Percentiles rank a stretch among this genome's conserved stretches.
phyloP scores from a whole-genome alignment of 1,140 invertebrate genomes.

The Drosophila bocki region DNA sequence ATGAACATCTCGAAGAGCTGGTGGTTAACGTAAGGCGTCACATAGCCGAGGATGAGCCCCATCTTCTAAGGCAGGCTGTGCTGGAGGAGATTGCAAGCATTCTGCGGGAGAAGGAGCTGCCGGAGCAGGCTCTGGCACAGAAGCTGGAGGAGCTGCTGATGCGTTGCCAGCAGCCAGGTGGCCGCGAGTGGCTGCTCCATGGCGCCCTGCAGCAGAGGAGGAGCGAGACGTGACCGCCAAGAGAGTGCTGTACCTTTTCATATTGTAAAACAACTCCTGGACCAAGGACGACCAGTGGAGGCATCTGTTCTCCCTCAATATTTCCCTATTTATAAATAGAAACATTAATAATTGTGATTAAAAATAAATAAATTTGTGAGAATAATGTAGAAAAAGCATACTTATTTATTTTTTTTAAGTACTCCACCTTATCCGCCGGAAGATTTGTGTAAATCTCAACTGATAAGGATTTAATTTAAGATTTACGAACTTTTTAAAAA shows the following conservation, averaged over 20 bases:
- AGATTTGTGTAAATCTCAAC: conserved; percentile 6
- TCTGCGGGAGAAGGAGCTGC: conserved; percentile 19
- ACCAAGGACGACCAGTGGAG: conserved; percentile 7
- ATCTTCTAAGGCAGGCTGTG: conserved; percentile 58
- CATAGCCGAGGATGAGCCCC: conserved; percentile 86
- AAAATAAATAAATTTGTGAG: conserved; percentile 8
- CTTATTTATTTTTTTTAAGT: neutral
- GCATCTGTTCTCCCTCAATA: neutral
- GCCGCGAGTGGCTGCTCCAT: conserved; percentile 61
- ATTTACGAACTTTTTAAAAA: conserved; percentile 9
- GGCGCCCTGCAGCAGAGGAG: conserved; percentile 34
- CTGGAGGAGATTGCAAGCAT: conserved; percentile 47
- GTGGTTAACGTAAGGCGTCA: conserved; percentile 85
- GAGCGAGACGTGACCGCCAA: conserved; percentile 26
- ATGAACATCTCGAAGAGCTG: conserved; percentile 91
- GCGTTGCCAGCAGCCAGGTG: conserved; percentile 49
- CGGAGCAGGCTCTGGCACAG: conserved; percentile 5
- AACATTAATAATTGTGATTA: conserved; percentile 6
- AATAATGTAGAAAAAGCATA: neutral
- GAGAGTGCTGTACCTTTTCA: neutral
- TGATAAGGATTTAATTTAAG: conserved; percentile 15
- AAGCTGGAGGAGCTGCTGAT: conserved; percentile 48
- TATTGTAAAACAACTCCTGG: conserved; percentile 18
- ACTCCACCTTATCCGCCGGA: neutral
- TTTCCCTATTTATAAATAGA: conserved; percentile 10